Percentiles rank a stretch among this genome's conserved stretches.
These are phyloP conservation scores for Melinaea marsaeus DNA, from an alignment of 2,888 invertebrate species.

Conservation along the genomic window DNA sequence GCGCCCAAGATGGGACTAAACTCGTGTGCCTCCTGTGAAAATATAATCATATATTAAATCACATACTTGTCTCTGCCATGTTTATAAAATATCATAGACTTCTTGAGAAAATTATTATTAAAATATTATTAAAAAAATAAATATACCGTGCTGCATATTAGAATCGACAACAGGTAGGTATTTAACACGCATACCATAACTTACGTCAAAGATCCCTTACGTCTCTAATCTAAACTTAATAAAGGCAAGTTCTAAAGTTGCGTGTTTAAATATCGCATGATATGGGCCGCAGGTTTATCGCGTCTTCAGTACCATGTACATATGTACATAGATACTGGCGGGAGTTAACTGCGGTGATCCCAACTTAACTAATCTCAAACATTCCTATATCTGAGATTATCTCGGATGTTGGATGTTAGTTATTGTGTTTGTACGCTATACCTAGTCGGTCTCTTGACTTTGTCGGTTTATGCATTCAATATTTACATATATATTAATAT, in stretches of 20 bases:
- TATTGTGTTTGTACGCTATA: background rate
- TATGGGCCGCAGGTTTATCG: constrained; percentile 7
- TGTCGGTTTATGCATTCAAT: background rate
- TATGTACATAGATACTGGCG: constrained; percentile 11
- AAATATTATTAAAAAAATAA: too few species aligned
- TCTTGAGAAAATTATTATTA: too few species aligned
- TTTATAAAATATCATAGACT: background rate
- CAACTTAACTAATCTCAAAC: constrained; percentile 30
- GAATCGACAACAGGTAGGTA: too few species aligned
- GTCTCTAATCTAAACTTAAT: background rate
- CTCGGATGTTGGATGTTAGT: constrained; percentile 6
- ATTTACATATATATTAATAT: too few species aligned
- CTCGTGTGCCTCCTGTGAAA: constrained; percentile 5
- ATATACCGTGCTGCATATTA: too few species aligned
- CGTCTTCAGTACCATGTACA: constrained; percentile 18
- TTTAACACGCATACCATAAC: too few species aligned
- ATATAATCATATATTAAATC: background rate
- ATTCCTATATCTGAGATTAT: constrained; percentile 24
- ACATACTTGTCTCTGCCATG: background rate
- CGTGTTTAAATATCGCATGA: background rate
- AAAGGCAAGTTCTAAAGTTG: background rate
- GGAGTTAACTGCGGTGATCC: constrained; percentile 16
- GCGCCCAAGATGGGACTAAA: constrained; percentile 26
- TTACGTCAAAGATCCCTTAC: too few species aligned
- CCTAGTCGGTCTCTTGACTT: background rate